Evolutionary conservation across 2,113 vertebrate species (phyloP), one percentile per base, ranked within the genome.

Genomic region (Telmatochromis sp.): DNA sequence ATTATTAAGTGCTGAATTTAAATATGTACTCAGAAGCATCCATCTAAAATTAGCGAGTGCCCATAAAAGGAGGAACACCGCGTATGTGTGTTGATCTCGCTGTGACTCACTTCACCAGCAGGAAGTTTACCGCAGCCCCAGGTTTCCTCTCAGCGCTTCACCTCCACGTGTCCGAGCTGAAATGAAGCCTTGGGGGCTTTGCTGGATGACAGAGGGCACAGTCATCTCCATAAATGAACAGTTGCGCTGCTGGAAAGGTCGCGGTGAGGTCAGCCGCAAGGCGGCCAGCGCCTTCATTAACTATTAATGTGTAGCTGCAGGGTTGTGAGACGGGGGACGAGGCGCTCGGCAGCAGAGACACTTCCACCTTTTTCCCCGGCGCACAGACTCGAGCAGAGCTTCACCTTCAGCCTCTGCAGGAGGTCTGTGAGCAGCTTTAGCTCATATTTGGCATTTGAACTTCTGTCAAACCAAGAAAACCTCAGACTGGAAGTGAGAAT

Each of bases 1-100:
- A 17, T 45, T 45, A 73, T 45, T 68, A 68, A 23, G 37, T 71
- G 0, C 13, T 1, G n/a, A 9, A 71, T 71, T 14, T 47, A 73
- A 73, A 17, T 26, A 73, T 17, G 68, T 28, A 11, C 40, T 10
- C 21, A 28, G 68, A 7, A 47, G 6, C 42, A 28, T 23, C 37
- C 14, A 9, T 28, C 42, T 75, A 50, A 75, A 50, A 19, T 75
- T 75, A 75, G 71, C 0, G 23, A 12, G 42, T 4, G 4, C 23
- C 40, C 71, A 50, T 75, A 28, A 75, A 12, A 75, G 71, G 0
- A 75, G 71, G 14, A 28, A 0, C 2, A 5, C 3, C 14, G 1
- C 14, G 0, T 23, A 5, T 0, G 11, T 1, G 13, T 71, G 37
- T 45, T 4, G 13, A 73, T 45, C 0, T 28, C 9, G 0, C 14